These are phyloP conservation scores for Globicephala melas DNA, from an alignment of 2,113 vertebrate species.

Conservation along the genomic window DNA sequence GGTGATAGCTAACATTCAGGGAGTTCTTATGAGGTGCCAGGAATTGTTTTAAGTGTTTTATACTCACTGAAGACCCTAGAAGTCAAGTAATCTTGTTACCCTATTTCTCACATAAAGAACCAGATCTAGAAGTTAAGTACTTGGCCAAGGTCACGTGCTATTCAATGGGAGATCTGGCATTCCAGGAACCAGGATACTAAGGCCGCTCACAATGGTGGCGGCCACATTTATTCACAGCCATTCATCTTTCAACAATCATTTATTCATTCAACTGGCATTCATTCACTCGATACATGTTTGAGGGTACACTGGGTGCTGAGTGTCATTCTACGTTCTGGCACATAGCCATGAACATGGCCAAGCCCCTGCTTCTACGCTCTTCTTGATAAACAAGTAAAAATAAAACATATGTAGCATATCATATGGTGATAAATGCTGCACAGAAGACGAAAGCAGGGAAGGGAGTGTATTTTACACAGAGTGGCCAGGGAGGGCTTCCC, in stretches of 20 bases:
- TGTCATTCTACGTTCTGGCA: background rate
- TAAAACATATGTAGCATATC: too few species aligned
- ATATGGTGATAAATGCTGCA: background rate
- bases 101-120: background rate
- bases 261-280: background rate
- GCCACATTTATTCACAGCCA: background rate
- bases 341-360: rapidly evolving
- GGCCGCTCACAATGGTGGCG: background rate
- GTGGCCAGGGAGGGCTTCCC: background rate
- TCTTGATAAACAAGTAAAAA: background rate
- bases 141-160: background rate
- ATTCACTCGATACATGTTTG: background rate
- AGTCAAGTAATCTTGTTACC: background rate
- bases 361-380: background rate
- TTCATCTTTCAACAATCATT: background rate
- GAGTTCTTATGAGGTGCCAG: background rate
- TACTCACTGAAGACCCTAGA: background rate
- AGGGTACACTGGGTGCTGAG: background rate
- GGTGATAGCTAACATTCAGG: background rate
- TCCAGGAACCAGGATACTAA: background rate
- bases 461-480: too few species aligned
- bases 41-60: too few species aligned
- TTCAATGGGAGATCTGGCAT: background rate
- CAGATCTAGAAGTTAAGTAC: background rate
- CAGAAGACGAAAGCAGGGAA: background rate